These are phyloP conservation scores for Peromyscus leucopus DNA, from an alignment of 2,113 vertebrate genomes.

Conservation along the genomic window DNA sequence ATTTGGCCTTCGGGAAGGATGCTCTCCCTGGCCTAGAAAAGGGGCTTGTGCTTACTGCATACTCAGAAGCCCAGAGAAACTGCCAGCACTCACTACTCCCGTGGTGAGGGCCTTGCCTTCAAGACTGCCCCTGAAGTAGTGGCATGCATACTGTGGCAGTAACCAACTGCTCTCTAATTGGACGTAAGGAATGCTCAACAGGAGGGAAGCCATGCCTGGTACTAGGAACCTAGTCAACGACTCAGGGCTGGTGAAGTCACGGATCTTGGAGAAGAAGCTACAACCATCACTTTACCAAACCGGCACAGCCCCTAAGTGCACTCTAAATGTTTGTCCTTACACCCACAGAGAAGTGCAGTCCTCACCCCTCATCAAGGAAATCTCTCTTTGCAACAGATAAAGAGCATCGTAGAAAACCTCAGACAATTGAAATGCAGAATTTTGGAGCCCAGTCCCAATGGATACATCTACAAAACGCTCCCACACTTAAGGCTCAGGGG, in stretches of 20 bases:
- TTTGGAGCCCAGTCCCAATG: not conserved
- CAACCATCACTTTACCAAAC: not conserved
- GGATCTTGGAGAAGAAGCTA: not conserved
- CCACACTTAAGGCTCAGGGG: not conserved
- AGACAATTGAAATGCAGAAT: not conserved
- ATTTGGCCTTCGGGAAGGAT: not conserved
- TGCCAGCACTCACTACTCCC: not conserved
- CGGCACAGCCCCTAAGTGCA: not conserved
- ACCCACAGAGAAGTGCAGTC: not conserved
- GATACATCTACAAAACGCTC: not conserved
- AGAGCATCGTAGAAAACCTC: not conserved
- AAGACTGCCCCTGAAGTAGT: not conserved
- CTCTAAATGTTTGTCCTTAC: not conserved
- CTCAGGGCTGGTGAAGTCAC: not conserved
- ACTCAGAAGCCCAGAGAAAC: not conserved
- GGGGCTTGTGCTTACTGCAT: not conserved
- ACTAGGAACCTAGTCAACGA: not conserved
- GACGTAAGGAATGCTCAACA: not conserved
- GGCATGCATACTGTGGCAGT: not conserved
- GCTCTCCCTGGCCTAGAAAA: not conserved
- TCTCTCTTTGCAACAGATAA: not conserved
- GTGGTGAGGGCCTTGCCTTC: not conserved
- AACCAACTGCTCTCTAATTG: not conserved
- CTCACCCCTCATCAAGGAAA: not conserved
- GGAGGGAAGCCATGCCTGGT: not conserved